These are phyloP conservation scores for Platycheirus rosarum DNA, from an alignment of 2,888 invertebrate species.

Conservation along the genomic window DNA sequence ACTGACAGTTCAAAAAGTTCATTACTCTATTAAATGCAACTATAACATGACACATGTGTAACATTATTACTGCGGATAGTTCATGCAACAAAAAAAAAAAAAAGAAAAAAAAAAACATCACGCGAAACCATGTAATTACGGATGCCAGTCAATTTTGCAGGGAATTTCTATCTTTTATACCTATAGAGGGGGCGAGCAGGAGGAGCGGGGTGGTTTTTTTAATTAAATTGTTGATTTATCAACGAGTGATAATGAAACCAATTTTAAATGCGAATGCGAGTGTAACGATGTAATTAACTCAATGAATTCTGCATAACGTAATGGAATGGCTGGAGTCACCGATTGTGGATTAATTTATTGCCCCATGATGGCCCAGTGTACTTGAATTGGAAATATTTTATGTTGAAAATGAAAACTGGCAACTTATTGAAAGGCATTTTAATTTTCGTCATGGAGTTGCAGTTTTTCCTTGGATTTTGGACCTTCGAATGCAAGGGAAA, in stretches of 20 bases:
- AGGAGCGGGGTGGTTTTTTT: slow-evolving; percentile 14
- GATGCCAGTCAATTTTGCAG: slow-evolving; percentile 1
- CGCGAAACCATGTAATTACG: slow-evolving; percentile 35
- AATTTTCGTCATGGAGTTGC: no score
- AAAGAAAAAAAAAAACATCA: slow-evolving; percentile 2
- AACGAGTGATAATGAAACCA: slow-evolving; percentile 70
- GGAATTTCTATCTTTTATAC: slow-evolving; percentile 10
- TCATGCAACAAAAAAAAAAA: background rate
- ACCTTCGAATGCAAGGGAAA: no score
- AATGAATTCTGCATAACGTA: slow-evolving; percentile 46
- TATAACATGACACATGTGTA: slow-evolving; percentile 13
- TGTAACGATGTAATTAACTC: slow-evolving; percentile 68
- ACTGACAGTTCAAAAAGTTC: slow-evolving; percentile 36
- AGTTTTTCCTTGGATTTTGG: no score
- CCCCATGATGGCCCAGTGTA: background rate
- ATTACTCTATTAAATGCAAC: slow-evolving; percentile 40
- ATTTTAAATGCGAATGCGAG: slow-evolving; percentile 55
- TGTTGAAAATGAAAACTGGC: no score
- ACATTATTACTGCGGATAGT: slow-evolving; percentile 10
- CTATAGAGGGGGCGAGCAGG: background rate
- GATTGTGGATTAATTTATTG: slow-evolving; percentile 37
- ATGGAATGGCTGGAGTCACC: slow-evolving; percentile 31
- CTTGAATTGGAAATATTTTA: slow-evolving; percentile 21
- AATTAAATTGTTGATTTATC: slow-evolving; percentile 71
- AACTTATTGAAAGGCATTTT: no score